Conservation (phyloP, 2,888 invertebrate genomes). For the Euplexia lucipara region DNA sequence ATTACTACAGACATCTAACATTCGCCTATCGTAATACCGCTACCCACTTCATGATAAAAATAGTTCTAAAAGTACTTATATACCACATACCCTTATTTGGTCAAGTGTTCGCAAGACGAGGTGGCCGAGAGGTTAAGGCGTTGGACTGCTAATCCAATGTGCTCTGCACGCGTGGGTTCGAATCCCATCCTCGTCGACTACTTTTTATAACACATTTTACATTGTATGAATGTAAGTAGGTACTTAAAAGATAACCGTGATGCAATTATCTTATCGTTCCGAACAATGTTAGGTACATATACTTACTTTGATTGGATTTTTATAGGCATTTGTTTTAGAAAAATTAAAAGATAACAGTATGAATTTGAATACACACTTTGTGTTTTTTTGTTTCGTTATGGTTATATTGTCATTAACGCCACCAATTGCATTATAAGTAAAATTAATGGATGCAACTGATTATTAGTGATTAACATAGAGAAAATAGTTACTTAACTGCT, state of each 20-base stretch:
- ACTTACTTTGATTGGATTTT: conserved; percentile 1
- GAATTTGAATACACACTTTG: neutral
- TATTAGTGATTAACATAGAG: no score
- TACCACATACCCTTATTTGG: conserved; percentile 28
- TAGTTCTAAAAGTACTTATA: neutral
- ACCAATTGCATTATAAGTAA: neutral
- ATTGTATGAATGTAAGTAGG: neutral
- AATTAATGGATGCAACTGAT: neutral
- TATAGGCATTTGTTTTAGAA: neutral
- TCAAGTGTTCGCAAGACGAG: conserved; percentile 76
- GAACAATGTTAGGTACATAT: no score
- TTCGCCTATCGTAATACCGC: neutral
- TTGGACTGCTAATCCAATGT: conserved; percentile 95
- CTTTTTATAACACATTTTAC: conserved; percentile 40
- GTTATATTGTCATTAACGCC: neutral
- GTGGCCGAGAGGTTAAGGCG: conserved; percentile 92
- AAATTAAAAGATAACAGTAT: neutral
- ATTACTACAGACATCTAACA: no score
- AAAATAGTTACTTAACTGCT: no score
- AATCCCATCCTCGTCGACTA: conserved; percentile 94
- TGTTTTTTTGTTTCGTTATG: neutral
- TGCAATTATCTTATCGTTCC: neutral
- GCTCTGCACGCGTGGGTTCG: conserved; percentile 95
- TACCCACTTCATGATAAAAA: neutral
- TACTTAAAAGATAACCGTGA: neutral